phyloP scores from a whole-genome alignment of 1,140 invertebrate species.

The Capitella teleta region DNA sequence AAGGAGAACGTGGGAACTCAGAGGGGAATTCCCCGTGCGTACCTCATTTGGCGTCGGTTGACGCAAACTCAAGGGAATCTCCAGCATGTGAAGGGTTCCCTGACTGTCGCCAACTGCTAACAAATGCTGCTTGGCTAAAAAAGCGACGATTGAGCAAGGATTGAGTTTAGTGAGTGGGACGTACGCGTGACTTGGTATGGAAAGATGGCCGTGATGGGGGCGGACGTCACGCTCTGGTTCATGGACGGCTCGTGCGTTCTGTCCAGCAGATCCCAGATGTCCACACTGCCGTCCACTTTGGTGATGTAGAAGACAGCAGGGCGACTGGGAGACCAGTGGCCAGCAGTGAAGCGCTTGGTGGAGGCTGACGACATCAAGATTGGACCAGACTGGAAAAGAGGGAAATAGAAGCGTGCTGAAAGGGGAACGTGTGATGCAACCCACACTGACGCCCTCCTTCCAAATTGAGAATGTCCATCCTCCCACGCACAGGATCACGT shows the following conservation, averaged over 20 bases:
- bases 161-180: neutral
- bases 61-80: constrained; percentile 38
- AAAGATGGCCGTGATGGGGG: constrained; percentile 30
- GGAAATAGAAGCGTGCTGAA: neutral
- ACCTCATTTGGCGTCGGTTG: constrained; percentile 35
- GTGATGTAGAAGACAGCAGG: constrained; percentile 44
- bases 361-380: constrained; percentile 28
- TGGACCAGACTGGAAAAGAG: constrained; percentile 32
- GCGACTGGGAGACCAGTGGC: constrained; percentile 41
- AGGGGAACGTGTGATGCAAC: constrained; percentile 3
- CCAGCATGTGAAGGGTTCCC: constrained; percentile 41
- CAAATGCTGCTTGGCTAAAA: constrained; percentile 35
- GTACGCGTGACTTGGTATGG: constrained; percentile 33
- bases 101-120: constrained; percentile 39
- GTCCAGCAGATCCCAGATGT: constrained; percentile 46
- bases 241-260: constrained; percentile 42
- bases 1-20: too few species aligned
- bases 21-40: too few species aligned
- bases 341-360: constrained; percentile 23
- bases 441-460: constrained; percentile 41
- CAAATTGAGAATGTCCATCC: constrained; percentile 42
- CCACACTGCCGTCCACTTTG: constrained; percentile 41
- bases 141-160: neutral
- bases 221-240: constrained; percentile 36
- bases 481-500: constrained; percentile 43